Base-by-base conservation (phyloP, 2,797 vertebrate species). In the Thripadectes ignobilis region DNA sequence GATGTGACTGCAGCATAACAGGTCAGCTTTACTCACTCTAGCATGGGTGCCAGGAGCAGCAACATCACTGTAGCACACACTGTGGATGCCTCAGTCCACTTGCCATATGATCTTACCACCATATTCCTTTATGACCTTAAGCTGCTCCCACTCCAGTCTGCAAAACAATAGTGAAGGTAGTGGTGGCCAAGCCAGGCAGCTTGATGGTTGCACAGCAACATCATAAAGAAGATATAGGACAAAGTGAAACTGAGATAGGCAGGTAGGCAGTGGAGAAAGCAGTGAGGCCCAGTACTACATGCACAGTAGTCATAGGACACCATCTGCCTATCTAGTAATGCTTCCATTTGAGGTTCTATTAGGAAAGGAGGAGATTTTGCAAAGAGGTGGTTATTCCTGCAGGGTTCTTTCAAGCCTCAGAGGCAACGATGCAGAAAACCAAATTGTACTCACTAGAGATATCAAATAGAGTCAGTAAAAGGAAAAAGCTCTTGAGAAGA, bases 21-120 rank as follows among this genome's bases (percentile, higher is more conserved):
- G 59, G 38, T 41, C 62, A 57, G 46, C 32, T 81, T 68, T 39
- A 20, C 57, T 34, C 1, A 0, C 29, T 24, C 26, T n/a, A 1
- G 2, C 1, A 0, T 19, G 27, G 17, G 36, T 49, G 11, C 45
- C 24, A 63, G 29, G 22, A 41, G 38, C 52, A 51, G 29, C 14
- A 48, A 67, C 76, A 73, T 34, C 66, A 36, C 19, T 0, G 0
- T 1, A 24, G 11, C 4, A 0, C 3, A 16, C 36, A 4, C n/a
- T n/a, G 22, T 7, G 41, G 15, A 27, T 79, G 48, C 23, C 32
- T 77, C 58, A 27, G 32, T 10, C 41, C 8, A 1, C 32, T 73
- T 15, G 38, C 30, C 8, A 14, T 5, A 12, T 2, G 9, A 30
- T 39, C 24, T 32, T 9, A 45, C 8, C 30, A 21, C 30, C 18